Evolutionary conservation across 2,797 vertebrate species (phyloP), one percentile per base, ranked within the genome.

Genomic region (Sebastes flavidus): DNA sequence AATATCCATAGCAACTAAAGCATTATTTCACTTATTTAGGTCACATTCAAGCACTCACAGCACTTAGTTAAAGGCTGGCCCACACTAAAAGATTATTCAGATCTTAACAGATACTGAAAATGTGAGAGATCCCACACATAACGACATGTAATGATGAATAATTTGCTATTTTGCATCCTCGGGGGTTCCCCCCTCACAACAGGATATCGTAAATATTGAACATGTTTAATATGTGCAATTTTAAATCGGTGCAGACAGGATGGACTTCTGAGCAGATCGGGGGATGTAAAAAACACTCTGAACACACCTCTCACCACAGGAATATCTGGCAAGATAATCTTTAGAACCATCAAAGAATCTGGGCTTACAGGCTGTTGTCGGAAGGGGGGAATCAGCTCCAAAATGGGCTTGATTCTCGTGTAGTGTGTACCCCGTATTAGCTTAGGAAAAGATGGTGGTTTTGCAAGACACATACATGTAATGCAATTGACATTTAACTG

Each of bases 381-480:
- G 42, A 18, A 18, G 42, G 16, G 0, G 3, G 42, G 16, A 46
- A 46, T 8, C 3, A 6, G 14, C 14, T 16, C 14, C 38, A 42
- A 42, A 42, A 42, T 42, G 14, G 38, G 38, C 38, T 0, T 2
- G 38, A 42, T 42, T 42, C 16, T 46, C 0, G 7, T 46, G 16
- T 18, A 46, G 16, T 18, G 42, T 18, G 16, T 46, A 18, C 6
- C 16, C 42, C 16, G 16, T 18, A 46, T 46, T 20, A 46, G 42
- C 7, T 46, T 46, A 46, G 16, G 42, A 46, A 0, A 18, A 18
- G 0, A 46, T 46, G 42, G 42, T 0, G 42, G 42, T 18, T 0
- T 46, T 4, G 1, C 16, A 20, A 46, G 16, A 46, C 3, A 46
- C 38, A 42, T 42, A 42, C 13, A 42, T 42, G 14, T 18, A 46